These are phyloP conservation scores for Gryllus bimaculatus DNA, from an alignment of 1,140 invertebrate species.

Conservation along the genomic window DNA sequence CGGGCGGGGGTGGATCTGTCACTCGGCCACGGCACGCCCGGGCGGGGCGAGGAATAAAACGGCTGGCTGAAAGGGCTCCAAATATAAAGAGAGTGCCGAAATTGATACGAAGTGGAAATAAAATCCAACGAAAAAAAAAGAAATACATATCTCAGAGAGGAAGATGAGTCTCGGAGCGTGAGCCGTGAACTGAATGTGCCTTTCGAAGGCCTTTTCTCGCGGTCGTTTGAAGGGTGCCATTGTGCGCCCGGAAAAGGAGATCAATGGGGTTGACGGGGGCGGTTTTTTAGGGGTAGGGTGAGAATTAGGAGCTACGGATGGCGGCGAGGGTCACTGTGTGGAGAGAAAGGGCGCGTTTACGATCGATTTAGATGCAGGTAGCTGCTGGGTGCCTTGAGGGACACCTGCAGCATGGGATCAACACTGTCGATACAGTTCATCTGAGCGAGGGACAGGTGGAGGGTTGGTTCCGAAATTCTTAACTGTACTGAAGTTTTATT, in stretches of 20 bases:
- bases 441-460: no score
- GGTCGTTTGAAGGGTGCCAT: neutral
- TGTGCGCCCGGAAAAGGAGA: neutral
- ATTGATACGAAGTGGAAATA: neutral
- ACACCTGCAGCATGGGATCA: no score
- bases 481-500: no score
- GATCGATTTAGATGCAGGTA: neutral
- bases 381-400: no score
- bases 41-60: neutral
- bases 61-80: neutral
- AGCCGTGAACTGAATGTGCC: neutral
- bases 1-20: no score
- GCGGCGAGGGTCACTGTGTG: no score
- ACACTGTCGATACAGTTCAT: no score
- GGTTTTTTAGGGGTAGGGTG: neutral
- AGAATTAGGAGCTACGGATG: neutral
- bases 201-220: neutral
- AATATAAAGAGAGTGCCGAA: neutral
- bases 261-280: neutral
- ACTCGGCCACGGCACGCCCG: no score
- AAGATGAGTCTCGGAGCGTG: neutral
- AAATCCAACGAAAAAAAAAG: neutral
- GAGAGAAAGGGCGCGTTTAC: neutral
- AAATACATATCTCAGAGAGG: neutral
- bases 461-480: no score